Base-by-base conservation (phyloP, 2,888 invertebrate genomes). In the Eupithecia inturbata region DNA sequence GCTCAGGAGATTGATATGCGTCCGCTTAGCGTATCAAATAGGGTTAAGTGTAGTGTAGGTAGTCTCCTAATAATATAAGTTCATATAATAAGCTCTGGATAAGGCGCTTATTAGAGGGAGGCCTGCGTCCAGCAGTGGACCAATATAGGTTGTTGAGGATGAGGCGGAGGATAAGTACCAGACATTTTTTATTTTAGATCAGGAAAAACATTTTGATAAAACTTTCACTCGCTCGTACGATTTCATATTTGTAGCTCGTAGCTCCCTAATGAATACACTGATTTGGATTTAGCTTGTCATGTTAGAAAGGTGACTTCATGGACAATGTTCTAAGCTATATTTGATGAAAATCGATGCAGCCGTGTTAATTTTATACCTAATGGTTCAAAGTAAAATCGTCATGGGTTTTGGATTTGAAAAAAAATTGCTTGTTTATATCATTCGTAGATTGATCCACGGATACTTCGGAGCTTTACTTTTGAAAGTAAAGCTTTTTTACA, bases 1-100 rank as follows among this genome's bases (percentile, higher is more conserved):
- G 63, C 78, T 75, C 73, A 75, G 77, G 73, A 76, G 80, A 79
- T 76, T 73, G 72, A 73, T 76, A 69, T 45, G 45, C 64, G 62
- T 49, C 67, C 63, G 69, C 45, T 70, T 60, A 66, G 39, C 6
- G 39, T 67, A 60, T 68, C 45, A 60, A 66, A 69, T 41, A 14
- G 69, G 66, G 71, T n/a, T 63, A 69, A 16, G 6, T n/a, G n/a
- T n/a, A n/a, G n/a, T n/a, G n/a, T n/a, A n/a, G n/a, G n/a, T n/a
- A n/a, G n/a, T n/a, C n/a, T n/a, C n/a, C n/a, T n/a, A n/a, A n/a
- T n/a, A n/a, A n/a, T n/a, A n/a, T n/a, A n/a, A n/a, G n/a, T n/a
- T n/a, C n/a, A n/a, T n/a, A n/a, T n/a, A n/a, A n/a, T n/a, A n/a
- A n/a, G n/a, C n/a, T n/a, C n/a, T n/a, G n/a, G n/a, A n/a, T n/a